Base-by-base conservation (phyloP, 2,797 vertebrate species). In the Podargus strigoides region DNA sequence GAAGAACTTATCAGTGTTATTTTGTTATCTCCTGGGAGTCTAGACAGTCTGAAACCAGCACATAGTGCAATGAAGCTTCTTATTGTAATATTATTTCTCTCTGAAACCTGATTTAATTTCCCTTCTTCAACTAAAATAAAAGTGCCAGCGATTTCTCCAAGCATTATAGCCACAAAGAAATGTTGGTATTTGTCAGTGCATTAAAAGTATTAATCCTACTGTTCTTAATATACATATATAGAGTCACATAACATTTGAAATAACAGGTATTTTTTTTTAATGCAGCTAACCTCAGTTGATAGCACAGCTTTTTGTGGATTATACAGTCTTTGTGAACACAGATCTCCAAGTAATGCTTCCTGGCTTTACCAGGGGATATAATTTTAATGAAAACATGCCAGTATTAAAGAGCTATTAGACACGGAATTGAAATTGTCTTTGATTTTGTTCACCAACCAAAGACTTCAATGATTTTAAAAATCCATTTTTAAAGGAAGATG, bases 341-440 rank as follows among this genome's bases (percentile, higher is more conserved):
- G 87, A 93, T 88, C 73, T 95, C 95, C 32, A 20, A 75, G 66
- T 94, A 96, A 94, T 93, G 59, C 85, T 96, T 94, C 84, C 84
- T 36, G 90, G 91, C 84, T 95, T 95, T 95, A 90, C 86, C 94
- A 85, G 60, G 94, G 85, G 85, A 87, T 94, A 84, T 87, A 95
- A 97, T 90, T 97, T 97, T 96, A 97, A 96, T 97, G 96, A 97
- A 97, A 96, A 95, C 88, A 95, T 82, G 92, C 85, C 75, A 94
- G 62, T 91, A 93, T 95, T 97, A 97, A 95, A 87, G 58, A 83
- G 83, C 88, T 95, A 95, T 97, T 97, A 97, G 89, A 47, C 63
- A 93, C 36, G 70, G 55, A 76, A 73, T n/a, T 93, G 79, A 94
- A 93, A 94, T 70, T 90, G 58, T 49, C 95, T 97, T 97, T 97